Percentiles rank a stretch among this genome's conserved stretches.
These are phyloP conservation scores for Sinosuthora webbiana DNA, from an alignment of 2,113 vertebrate genomes.

Conservation along the genomic window DNA sequence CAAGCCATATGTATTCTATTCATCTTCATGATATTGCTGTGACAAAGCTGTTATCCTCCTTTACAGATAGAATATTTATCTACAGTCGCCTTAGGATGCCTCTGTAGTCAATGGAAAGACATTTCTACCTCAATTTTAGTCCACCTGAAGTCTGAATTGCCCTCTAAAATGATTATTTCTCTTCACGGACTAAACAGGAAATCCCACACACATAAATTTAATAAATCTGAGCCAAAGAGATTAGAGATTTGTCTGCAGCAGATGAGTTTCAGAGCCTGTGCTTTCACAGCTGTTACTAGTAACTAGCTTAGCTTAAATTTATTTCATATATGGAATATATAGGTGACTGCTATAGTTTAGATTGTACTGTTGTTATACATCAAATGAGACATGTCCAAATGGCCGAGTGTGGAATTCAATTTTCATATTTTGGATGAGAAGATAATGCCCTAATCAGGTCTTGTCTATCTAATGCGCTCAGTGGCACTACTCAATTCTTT, in stretches of 20 bases:
- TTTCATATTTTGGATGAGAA: neutral
- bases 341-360: neutral
- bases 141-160: conserved; percentile 38
- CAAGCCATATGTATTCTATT: conserved; percentile 4
- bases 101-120: neutral
- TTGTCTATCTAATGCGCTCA: neutral
- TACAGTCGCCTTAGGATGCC: conserved; percentile 5
- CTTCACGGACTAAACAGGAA: conserved; percentile 36
- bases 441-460: conserved; percentile 23
- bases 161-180: conserved; percentile 53
- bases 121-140: conserved; percentile 5
- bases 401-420: neutral
- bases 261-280: conserved; percentile 46
- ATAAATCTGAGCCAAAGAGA: conserved; percentile 62
- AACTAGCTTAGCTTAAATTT: conserved; percentile 55
- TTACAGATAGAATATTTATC: neutral
- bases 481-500: conserved; percentile 8
- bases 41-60: conserved; percentile 15
- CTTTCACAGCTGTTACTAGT: conserved; percentile 55
- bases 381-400: neutral
- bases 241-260: conserved; percentile 63
- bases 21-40: conserved; percentile 6
- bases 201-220: conserved; percentile 48
- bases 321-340: conserved; percentile 10
- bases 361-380: neutral